Percentiles rank a stretch among this genome's conserved stretches.
Conservation (phyloP, 2,888 invertebrate genomes). For the Lithodes maja region DNA sequence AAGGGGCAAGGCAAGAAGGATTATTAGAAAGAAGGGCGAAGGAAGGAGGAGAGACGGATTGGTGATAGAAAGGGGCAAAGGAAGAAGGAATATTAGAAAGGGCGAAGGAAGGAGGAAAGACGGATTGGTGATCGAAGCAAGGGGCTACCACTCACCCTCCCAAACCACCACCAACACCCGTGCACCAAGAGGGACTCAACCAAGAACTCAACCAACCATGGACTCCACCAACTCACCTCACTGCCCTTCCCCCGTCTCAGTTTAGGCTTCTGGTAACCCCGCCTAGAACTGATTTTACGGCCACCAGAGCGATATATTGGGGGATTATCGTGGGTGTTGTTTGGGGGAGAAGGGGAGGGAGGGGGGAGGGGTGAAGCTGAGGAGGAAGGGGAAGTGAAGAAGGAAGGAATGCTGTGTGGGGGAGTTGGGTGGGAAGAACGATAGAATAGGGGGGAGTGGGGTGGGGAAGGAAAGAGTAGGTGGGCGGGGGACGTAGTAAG, state of each 20-base stretch:
- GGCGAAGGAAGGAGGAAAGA: too few species aligned
- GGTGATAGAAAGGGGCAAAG: not conserved
- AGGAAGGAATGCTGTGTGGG: not conserved
- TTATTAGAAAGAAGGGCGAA: not conserved
- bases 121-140: too few species aligned
- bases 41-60: not conserved
- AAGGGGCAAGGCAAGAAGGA: not conserved
- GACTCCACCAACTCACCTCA: too few species aligned
- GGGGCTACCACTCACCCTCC: too few species aligned
- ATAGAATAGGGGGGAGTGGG: not conserved
- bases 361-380: not conserved
- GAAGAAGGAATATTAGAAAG: not conserved
- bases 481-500: not conserved
- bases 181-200: too few species aligned
- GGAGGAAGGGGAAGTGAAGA: not conserved
- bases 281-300: too few species aligned
- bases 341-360: not conserved
- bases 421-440: not conserved
- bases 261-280: too few species aligned
- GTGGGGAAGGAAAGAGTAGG: constrained; percentile 7
- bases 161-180: too few species aligned
- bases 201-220: too few species aligned
- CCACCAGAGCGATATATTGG: too few species aligned
- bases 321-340: too few species aligned
- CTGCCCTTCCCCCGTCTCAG: too few species aligned